Percentiles rank a stretch among this genome's conserved stretches.
phyloP scores from a whole-genome alignment of 2,797 vertebrate genomes.

The Podarcis siculus region DNA sequence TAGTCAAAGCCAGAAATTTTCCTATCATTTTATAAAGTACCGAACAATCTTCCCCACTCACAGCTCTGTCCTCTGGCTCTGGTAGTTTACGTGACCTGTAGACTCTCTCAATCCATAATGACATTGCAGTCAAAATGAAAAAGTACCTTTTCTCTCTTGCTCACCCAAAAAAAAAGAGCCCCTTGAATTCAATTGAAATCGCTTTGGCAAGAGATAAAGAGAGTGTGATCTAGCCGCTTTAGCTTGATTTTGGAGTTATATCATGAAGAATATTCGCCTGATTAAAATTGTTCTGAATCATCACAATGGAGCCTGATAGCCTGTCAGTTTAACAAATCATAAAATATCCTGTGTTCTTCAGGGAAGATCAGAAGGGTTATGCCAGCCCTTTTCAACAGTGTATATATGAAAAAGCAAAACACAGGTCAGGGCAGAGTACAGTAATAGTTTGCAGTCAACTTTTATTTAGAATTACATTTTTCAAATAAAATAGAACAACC shows the following conservation, averaged over 20 bases:
- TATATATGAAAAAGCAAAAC: too few relatives aligned
- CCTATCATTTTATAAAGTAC: slow-evolving; percentile 70
- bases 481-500: not conserved
- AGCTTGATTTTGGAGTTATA: slow-evolving; percentile 65
- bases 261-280: slow-evolving; percentile 60
- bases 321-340: slow-evolving; percentile 54
- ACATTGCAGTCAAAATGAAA: slow-evolving; percentile 61
- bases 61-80: slow-evolving; percentile 46
- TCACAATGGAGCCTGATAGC: slow-evolving; percentile 36
- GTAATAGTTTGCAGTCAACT: slow-evolving; percentile 1
- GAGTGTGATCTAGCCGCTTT: slow-evolving; percentile 65
- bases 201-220: slow-evolving; percentile 58
- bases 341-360: slow-evolving; percentile 51
- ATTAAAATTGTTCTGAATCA: slow-evolving; percentile 69
- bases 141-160: slow-evolving; percentile 31
- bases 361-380: slow-evolving; percentile 32
- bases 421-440: not conserved
- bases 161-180: not conserved
- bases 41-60: slow-evolving; percentile 47
- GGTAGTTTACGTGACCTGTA: slow-evolving; percentile 66
- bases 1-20: slow-evolving; percentile 67
- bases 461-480: not conserved
- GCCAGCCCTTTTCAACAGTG: slow-evolving; percentile 22
- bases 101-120: slow-evolving; percentile 58
- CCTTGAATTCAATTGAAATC: slow-evolving; percentile 67